Percentiles rank a stretch among this genome's conserved stretches.
phyloP scores from a whole-genome alignment of 2,888 invertebrate genomes.

The Hyalella azteca region DNA sequence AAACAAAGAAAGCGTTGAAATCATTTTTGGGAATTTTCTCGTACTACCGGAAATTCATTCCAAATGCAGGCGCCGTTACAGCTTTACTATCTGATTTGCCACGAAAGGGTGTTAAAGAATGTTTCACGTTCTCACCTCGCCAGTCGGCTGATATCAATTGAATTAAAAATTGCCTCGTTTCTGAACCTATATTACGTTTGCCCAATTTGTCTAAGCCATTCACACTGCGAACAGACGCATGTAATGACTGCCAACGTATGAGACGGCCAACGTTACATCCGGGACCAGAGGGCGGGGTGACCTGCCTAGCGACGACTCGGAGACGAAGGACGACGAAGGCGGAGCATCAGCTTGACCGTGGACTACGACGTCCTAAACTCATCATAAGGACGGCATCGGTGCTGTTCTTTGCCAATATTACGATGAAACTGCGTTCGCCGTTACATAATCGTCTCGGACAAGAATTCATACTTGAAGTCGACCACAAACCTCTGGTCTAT shows the following conservation, averaged over 20 bases:
- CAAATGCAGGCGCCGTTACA: neutral
- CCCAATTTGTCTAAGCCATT: too few species aligned
- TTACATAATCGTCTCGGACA: neutral
- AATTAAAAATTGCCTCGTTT: neutral
- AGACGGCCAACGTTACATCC: too few species aligned
- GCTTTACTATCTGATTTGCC: neutral
- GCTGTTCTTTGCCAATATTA: neutral
- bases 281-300: too few species aligned
- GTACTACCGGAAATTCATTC: conserved; percentile 34
- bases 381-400: neutral
- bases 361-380: too few species aligned
- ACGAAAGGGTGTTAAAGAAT: neutral
- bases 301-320: too few species aligned
- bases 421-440: neutral
- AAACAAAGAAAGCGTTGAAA: neutral
- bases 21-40: conserved; percentile 11
- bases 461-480: neutral
- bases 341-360: too few species aligned
- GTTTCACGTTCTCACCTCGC: neutral
- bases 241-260: too few species aligned
- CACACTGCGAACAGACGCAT: neutral
- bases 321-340: too few species aligned
- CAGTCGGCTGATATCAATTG: neutral
- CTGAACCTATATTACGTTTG: neutral
- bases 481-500: neutral